phyloP scores from a whole-genome alignment of 2,113 vertebrate genomes.

The Eclectus roratus region DNA sequence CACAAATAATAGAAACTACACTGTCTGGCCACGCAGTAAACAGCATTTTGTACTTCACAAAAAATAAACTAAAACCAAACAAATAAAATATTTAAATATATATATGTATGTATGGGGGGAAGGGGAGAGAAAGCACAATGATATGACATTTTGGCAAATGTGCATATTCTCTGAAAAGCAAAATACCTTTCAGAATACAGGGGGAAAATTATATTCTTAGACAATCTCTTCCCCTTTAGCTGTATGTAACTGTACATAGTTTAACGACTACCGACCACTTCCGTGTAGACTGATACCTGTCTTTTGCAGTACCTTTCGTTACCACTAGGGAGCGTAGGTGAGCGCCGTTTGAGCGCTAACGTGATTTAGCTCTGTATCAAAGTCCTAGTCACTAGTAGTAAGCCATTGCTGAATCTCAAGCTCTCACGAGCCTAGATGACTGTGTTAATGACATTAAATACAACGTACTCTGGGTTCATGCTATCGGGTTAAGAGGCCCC shows the following conservation, averaged over 20 bases:
- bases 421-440: not conserved
- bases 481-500: not conserved
- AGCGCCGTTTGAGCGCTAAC: not conserved
- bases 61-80: not conserved
- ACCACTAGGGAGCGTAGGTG: not conserved
- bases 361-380: not conserved
- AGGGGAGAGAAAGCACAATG: not conserved
- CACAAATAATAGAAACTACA: not conserved
- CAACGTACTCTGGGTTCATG: not conserved
- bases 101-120: not conserved
- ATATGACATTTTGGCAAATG: not conserved
- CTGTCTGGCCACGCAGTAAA: not conserved
- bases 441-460: not conserved
- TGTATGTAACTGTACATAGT: not conserved
- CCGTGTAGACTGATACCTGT: not conserved
- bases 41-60: not conserved
- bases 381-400: not conserved
- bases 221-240: not conserved
- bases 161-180: not conserved
- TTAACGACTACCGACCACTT: not conserved
- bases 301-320: not conserved
- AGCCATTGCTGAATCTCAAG: rapidly evolving
- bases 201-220: not conserved
- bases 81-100: not conserved
- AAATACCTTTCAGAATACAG: not conserved